Evolutionary conservation across 2,797 vertebrate genomes (phyloP).

Genomic region (Hoplostethus atlanticus): DNA sequence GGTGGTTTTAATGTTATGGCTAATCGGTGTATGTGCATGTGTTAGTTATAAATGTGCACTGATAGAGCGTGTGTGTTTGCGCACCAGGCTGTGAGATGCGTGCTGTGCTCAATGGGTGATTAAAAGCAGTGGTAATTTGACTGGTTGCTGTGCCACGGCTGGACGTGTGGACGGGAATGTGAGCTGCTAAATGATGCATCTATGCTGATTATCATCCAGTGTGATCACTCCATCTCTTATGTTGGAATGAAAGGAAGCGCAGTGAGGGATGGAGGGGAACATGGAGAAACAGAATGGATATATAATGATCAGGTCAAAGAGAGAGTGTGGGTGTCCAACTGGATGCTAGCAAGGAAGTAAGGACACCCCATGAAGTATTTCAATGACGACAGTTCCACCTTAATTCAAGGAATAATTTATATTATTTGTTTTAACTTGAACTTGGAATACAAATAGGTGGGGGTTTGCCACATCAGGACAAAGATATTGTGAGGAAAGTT

Average conservation of each 20-base stretch:
- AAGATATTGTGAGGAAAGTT: too few species aligned
- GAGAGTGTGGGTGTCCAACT: not conserved
- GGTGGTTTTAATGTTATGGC: too few species aligned
- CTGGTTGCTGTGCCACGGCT: conserved; percentile 30
- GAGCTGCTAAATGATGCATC: conserved; percentile 61
- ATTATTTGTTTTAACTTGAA: too few species aligned
- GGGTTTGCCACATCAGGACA: not conserved
- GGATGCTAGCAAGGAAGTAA: too few species aligned
- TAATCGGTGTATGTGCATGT: conserved; percentile 3
- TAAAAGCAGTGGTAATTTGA: conserved; percentile 42
- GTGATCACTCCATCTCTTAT: conserved; percentile 29
- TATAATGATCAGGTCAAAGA: conserved; percentile 15
- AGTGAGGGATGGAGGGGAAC: conserved; percentile 5
- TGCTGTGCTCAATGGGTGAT: conserved; percentile 29
- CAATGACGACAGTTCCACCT: too few species aligned
- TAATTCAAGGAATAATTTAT: too few species aligned
- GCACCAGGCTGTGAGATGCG: conserved; percentile 1
- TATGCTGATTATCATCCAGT: conserved; percentile 43
- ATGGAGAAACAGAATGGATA: conserved; percentile 34
- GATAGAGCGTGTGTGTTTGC: not conserved
- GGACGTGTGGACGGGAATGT: conserved; percentile 36
- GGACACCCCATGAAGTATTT: too few species aligned
- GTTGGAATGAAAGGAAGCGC: conserved; percentile 11
- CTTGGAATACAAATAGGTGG: not conserved
- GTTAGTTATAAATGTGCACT: not conserved